phyloP scores from a whole-genome alignment of 2,113 vertebrate genomes.

The Abramis brama region DNA sequence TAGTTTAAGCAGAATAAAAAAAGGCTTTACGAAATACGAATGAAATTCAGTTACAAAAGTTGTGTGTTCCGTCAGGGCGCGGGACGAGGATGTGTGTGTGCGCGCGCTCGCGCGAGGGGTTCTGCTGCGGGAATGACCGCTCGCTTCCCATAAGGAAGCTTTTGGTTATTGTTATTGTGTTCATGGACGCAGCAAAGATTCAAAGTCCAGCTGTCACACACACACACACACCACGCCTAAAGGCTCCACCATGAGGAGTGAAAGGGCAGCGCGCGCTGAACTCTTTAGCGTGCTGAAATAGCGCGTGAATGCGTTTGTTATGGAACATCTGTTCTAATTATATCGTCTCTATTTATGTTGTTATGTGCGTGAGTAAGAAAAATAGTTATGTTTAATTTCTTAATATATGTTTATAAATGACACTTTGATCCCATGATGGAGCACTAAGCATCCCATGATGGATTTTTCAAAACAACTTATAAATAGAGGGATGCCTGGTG shows the following conservation, averaged over 20 bases:
- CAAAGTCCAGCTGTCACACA: not conserved
- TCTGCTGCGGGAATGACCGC: not conserved
- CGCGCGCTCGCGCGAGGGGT: not conserved
- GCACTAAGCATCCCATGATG: not conserved
- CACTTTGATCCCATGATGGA: too few relatives aligned
- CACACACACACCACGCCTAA: not conserved
- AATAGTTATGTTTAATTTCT: too few relatives aligned
- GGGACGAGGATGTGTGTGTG: conserved; percentile 13
- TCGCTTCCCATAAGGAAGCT: not conserved
- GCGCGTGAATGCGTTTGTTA: conserved; percentile 26
- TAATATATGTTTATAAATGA: not conserved
- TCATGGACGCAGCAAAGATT: not conserved
- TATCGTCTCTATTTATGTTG: not conserved
- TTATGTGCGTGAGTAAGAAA: not conserved
- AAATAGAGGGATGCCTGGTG: conserved; percentile 61
- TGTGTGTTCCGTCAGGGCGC: not conserved
- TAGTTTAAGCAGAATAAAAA: not conserved
- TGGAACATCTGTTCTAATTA: not conserved
- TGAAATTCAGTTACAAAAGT: not conserved
- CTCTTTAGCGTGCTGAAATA: not conserved
- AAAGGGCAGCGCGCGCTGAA: not conserved
- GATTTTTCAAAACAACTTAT: conserved; percentile 55
- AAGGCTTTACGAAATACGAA: not conserved
- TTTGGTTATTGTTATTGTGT: not conserved
- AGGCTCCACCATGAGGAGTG: not conserved